Conservation (phyloP, 2,888 invertebrate species). For the Chironomus riparius region DNA sequence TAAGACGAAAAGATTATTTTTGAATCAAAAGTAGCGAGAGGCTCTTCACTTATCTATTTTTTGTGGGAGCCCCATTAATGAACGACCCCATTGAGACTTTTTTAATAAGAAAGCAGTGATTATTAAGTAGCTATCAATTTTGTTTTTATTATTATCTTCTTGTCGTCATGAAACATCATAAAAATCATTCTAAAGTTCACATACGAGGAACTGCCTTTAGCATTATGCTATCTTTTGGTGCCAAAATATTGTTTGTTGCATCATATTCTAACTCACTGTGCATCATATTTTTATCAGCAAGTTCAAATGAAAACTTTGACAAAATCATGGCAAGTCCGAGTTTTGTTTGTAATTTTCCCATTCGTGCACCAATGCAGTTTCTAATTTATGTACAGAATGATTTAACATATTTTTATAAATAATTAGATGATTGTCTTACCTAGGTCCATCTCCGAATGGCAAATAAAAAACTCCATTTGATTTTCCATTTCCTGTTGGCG, state of each 20-base stretch:
- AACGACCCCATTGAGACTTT: no score
- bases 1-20: no score
- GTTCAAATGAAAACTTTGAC: constrained; percentile 7
- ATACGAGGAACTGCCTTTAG: background rate
- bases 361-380: constrained; percentile 6
- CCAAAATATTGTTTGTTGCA: background rate
- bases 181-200: no score
- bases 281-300: background rate
- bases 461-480: background rate
- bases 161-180: no score
- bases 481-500: background rate
- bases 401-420: background rate
- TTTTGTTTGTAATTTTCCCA: constrained; percentile 18
- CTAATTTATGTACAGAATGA: background rate
- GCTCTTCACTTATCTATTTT: no score
- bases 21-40: no score
- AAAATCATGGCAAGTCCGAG: background rate
- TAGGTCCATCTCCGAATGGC: background rate
- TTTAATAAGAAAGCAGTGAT: no score
- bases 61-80: no score
- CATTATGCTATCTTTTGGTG: background rate
- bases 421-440: background rate
- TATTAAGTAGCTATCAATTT: no score
- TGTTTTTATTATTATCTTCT: no score
- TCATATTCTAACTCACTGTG: background rate